Evolutionary conservation across 2,797 vertebrate genomes (phyloP), one percentile per base, ranked within the genome.

Genomic region (Cossypha caffra): DNA sequence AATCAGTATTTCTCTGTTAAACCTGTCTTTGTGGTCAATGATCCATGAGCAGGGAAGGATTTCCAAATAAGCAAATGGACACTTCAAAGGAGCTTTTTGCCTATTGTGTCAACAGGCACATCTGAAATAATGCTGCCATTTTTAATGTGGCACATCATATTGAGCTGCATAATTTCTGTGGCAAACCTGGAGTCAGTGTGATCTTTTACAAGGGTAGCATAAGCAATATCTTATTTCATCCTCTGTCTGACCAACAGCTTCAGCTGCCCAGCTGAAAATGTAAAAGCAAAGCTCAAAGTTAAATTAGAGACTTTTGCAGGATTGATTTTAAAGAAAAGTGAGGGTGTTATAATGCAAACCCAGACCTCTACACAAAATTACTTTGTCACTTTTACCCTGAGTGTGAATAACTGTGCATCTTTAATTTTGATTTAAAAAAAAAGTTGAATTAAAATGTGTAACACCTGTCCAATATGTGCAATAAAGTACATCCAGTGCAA

Each of bases 1-100:
- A 64, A 79, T 62, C 33, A 42, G 47, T 64, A 45, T 90, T 75
- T 93, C 59, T 77, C 38, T 71, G 54, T 51, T 80, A 86, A 95
- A 80, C 47, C 25, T 52, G 42, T 67, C 54, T 72, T 75, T 92
- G 74, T 64, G 33, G n/a, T 66, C 89, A 81, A 24, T 59, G 71
- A 82, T 88, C 82, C 86, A 42, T 47, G 37, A 83, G 63, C 2
- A 6, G 71, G 42, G 54, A 77, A 71, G 52, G 33, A 40, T 79
- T 96, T 86, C 66, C 71, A 81, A 64, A 81, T 68, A 88, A 90
- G 23, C 13, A 42, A 40, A 16, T 26, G 33, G 68, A 24, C 3
- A 1, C 20, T 77, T 82, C 40, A 88, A 11, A 87, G 33, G 20
- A 82, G 52, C 3, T n/a, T 86, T 62, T 62, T 77, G 52, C 67